Conservation (phyloP, 2,797 vertebrate species). For the Danio jaintianensis region DNA sequence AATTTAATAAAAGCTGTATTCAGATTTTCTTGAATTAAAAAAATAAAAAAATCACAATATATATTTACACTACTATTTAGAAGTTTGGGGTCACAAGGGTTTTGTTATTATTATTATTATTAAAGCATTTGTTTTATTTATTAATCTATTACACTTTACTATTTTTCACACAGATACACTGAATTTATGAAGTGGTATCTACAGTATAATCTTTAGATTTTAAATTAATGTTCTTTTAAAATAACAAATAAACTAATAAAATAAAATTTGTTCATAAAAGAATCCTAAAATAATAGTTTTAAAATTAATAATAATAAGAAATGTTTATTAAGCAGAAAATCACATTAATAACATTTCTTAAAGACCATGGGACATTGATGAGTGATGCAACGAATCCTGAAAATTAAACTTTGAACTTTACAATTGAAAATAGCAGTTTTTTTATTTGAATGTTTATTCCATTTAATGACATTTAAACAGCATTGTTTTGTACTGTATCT, state of each 20-base stretch:
- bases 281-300: background rate
- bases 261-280: too few relatives aligned
- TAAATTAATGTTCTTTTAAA: too few relatives aligned
- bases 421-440: too few relatives aligned
- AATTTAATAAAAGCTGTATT: background rate
- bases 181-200: too few relatives aligned
- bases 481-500: background rate
- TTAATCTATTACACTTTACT: too few relatives aligned
- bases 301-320: background rate
- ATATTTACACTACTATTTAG: background rate
- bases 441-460: too few relatives aligned
- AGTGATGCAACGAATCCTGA: background rate
- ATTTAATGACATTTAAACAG: too few relatives aligned
- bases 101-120: background rate
- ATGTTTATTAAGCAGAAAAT: background rate
- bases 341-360: background rate
- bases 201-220: too few relatives aligned
- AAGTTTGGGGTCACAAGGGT: background rate
- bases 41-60: too few relatives aligned
- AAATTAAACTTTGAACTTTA: background rate
- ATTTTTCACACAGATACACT: too few relatives aligned
- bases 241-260: too few relatives aligned
- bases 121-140: too few relatives aligned
- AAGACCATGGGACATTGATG: background rate
- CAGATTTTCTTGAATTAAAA: background rate